Base-by-base conservation (phyloP, 2,888 invertebrate genomes). In the Papilio gigon region DNA sequence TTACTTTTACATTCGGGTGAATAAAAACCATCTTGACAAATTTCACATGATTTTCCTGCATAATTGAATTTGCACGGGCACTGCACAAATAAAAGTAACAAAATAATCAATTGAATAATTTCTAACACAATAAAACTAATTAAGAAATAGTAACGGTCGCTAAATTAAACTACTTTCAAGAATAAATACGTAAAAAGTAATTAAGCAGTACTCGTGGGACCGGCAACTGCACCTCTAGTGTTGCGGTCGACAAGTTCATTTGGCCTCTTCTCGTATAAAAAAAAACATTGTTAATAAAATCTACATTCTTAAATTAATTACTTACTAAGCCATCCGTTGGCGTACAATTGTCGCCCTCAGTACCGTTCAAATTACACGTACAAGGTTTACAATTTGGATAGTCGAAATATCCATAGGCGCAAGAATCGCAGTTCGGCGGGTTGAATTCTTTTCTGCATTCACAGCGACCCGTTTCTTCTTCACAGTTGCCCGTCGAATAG, bases 401-500 rank as follows among this genome's bases (percentile, higher is more conserved):
- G 73, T 96, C 97, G 83, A 96, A 99, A 89, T 97, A 98, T 0
- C 99, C 99, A 77, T 95, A 95, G 22, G 95, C 96, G 80, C 98
- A 98, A 0, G 94, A 93, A 82, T 97, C 95, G 80, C 98, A 98
- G 80, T 95, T 90, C 0, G 97, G 97, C 0, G 95, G 93, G 65
- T 95, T 94, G 86, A 94, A 98, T 80, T 98, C 97, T 1, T 90
- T 88, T 30, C 95, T 94, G 78, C 99, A 99, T 80, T 98, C 97
- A 83, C 99, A 99, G 44, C 94, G 94, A 0, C 99, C 99, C 0
- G 95, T 94, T 56, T 95, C 97, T 77, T 98, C 98, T 61, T 95
- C 96, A 83, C 99, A 99, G 84, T 98, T 98, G 12, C 99, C 99
- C 22, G 98, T 99, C 0, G 97, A 97, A 80, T 94, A 96, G 78